These are phyloP conservation scores for Drosophila nigromelanica DNA, from an alignment of 1,140 invertebrate genomes.

Conservation along the genomic window DNA sequence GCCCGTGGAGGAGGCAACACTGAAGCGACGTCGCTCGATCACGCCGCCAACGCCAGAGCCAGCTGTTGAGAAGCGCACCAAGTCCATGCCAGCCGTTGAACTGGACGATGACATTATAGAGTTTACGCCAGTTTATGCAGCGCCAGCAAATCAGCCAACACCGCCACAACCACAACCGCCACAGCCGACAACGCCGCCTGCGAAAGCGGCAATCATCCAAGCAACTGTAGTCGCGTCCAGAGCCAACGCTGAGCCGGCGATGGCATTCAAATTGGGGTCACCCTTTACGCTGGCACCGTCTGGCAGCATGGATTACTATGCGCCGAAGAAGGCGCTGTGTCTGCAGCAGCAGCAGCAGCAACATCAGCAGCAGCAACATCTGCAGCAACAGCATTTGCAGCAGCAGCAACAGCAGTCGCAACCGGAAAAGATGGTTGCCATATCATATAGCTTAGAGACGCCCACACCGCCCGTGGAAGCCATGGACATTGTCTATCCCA, in stretches of 20 bases:
- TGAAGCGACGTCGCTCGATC: conserved; percentile 55
- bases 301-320: conserved; percentile 19
- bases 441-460: conserved; percentile 54
- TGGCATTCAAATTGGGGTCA: conserved; percentile 45
- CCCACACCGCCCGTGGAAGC: conserved; percentile 36
- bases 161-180: background rate
- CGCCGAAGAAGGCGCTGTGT: conserved; percentile 2
- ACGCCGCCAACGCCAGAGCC: conserved; percentile 37
- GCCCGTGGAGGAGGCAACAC: conserved; percentile 12
- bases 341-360: conserved; percentile 4
- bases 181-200: conserved; percentile 1
- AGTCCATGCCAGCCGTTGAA: background rate
- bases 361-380: background rate
- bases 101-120: conserved; percentile 55
- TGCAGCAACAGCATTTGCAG: background rate
- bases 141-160: background rate
- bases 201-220: conserved; percentile 1
- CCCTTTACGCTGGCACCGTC: conserved; percentile 36
- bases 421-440: conserved; percentile 22
- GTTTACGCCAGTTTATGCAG: conserved; percentile 15
- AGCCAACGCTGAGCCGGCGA: background rate
- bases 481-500: conserved; percentile 59
- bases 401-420: conserved; percentile 5
- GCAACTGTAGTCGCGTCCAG: conserved; percentile 1
- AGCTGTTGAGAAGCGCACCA: conserved; percentile 15